Evolutionary conservation across 2,888 invertebrate species (phyloP), one percentile per base, ranked within the genome.

Genomic region (Dysmachus trigonus): DNA sequence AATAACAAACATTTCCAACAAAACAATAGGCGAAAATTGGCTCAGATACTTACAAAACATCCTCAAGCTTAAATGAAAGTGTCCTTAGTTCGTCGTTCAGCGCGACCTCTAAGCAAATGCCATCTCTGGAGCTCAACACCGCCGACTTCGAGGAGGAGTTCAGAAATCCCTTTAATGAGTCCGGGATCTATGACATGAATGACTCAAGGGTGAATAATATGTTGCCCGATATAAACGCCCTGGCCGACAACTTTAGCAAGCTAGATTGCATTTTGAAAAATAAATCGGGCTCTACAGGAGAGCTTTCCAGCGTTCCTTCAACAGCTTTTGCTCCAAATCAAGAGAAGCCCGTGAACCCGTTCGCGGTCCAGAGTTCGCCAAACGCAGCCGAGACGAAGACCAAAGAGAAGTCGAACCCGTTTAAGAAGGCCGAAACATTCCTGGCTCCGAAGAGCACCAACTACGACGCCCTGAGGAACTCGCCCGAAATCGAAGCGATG

Each of bases 391-490:
- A 76, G 22, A 6, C 35, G 6, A 51, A 74, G 47, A 41, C 71
- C 2, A 76, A 82, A 27, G 53, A 76, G 30, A 87, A 87, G 41
- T 15, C 77, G 18, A 87, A 87, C 83, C 87, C 87, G 18, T 87
- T 87, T 83, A 87, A 87, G 51, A 83, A 82, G 15, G 85, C 83
- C 10, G 85, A 85, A 71, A 53, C 41, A 15, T 73, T 86, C n/a
- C 77, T 87, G 27, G 85, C 77, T n/a, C 82, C 85, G 33, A 33
- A 83, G n/a, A 83, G 13, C 31, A 62, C 74, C 15, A 87, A 86
- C 76, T 87, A 87, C 74, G 87, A 87, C 83, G 87, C 86, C 72
- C 72, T 87, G 62, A 83, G 87, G 77, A 87, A 87, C 51, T 87
- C 87, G n/a, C 87, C 87, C 82, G 87, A 87, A 47, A 82, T 87